Evolutionary conservation across 2,113 vertebrate species (phyloP), one percentile per base, ranked within the genome.

Genomic region (Elanoides forficatus): DNA sequence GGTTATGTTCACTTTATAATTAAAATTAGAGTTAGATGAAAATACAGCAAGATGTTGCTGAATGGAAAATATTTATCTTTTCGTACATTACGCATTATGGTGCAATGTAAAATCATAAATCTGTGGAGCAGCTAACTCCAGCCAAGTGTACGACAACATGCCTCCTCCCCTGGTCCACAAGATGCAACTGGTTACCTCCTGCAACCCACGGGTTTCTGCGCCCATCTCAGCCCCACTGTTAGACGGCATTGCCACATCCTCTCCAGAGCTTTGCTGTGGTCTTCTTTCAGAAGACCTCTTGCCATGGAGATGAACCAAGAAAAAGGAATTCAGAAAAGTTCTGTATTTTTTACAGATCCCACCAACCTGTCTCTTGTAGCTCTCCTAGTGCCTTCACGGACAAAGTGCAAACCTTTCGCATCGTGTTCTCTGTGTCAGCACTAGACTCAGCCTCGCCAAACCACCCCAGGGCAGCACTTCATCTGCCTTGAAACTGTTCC

Each of bases 1-100:
- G 98, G 98, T 98, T 98, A 98, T 90, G 91, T 96, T 98, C 96
- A 87, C 96, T 98, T 98, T 97, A 97, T 98, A 98, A 98, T 98
- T 98, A 98, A 98, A 96, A 95, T 97, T 97, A 95, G 94, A 96
- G 66, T 84, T 96, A 84, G 95, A 95, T 96, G 94, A 94, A 96
- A 98, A 97, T 89, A 73, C 94, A 97, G 88, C 96, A 96, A 96
- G 95, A 98, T 96, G 95, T 93, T 95, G 90, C 85, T 90, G 92
- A 96, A 97, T 85, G 90, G 97, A 97, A 98, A 98, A 81, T 93
- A 96, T 97, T 95, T 97, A 95, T 97, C 88, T 94, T 95, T 94
- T 97, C 14, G 34, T 96, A 73, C 81, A 86, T 81, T 92, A 83
- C 29, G 90, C 95, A 90, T 95, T 97, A 58, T 71, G 59, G 91